Evolutionary conservation across 2,113 vertebrate species (phyloP).

Genomic region (Ictalurus furcatus): DNA sequence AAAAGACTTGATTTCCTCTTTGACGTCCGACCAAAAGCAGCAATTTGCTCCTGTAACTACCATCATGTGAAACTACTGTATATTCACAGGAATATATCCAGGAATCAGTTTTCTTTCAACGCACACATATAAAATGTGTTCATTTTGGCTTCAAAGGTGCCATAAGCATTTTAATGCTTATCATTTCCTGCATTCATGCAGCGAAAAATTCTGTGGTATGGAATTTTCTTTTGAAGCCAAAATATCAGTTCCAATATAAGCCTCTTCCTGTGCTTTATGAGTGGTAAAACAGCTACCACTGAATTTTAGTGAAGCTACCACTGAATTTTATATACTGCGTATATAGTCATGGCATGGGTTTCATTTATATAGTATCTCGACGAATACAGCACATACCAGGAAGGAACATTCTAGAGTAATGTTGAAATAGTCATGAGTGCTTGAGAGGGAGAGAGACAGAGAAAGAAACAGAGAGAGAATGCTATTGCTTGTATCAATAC

Average conservation of each 20-base stretch:
- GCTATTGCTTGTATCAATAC: background rate
- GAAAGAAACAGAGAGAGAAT: background rate
- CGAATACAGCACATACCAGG: background rate
- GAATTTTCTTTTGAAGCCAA: background rate
- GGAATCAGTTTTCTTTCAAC: background rate
- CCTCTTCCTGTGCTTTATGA: background rate
- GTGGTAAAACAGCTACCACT: background rate
- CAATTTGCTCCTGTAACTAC: background rate
- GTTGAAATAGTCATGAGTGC: slow-evolving; percentile 11
- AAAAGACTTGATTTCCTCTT: slow-evolving; percentile 8
- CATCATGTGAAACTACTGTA: background rate
- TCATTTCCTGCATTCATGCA: background rate
- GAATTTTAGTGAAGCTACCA: background rate
- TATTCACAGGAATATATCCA: background rate
- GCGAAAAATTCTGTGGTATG: background rate
- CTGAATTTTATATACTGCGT: too few species aligned
- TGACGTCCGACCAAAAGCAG: background rate
- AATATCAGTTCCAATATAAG: slow-evolving; percentile 8
- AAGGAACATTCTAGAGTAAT: slow-evolving; percentile 13
- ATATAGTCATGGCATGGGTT: background rate
- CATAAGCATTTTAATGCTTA: background rate
- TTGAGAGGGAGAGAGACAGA: background rate
- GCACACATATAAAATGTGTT: background rate
- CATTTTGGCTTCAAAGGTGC: background rate
- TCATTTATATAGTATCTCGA: slow-evolving; percentile 1